phyloP scores from a whole-genome alignment of 2,888 invertebrate genomes.

The Sepioteuthis lessoniana region DNA sequence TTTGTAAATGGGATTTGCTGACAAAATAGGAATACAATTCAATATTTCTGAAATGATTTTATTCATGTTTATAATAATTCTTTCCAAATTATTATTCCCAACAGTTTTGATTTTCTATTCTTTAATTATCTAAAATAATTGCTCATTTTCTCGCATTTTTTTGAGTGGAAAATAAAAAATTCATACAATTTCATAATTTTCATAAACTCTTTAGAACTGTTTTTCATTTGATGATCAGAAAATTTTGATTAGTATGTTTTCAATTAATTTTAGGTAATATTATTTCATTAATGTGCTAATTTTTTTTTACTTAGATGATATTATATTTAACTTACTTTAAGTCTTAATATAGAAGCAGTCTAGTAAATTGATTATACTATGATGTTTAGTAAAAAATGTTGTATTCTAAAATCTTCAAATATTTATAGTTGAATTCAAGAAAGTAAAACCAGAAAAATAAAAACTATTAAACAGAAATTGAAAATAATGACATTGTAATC shows the following conservation, averaged over 20 bases:
- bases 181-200: too few relatives aligned
- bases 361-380: too few relatives aligned
- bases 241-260: too few relatives aligned
- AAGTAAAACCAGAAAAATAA: neutral
- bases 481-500: neutral
- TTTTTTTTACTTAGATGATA: neutral
- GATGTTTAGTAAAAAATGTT: neutral
- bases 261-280: neutral
- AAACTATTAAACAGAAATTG: neutral
- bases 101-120: neutral
- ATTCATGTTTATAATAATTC: neutral
- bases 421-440: neutral
- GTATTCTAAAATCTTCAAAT: neutral
- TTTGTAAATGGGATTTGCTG: neutral
- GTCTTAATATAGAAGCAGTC: neutral
- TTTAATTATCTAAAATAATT: neutral
- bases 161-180: neutral
- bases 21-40: neutral
- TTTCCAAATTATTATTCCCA: too few relatives aligned
- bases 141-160: neutral
- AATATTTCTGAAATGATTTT: neutral
- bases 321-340: neutral
- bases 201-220: too few relatives aligned
- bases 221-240: too few relatives aligned
- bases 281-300: neutral